Base-by-base conservation (phyloP, 2,113 vertebrate genomes). In the Oxygymnocypris stewartii region DNA sequence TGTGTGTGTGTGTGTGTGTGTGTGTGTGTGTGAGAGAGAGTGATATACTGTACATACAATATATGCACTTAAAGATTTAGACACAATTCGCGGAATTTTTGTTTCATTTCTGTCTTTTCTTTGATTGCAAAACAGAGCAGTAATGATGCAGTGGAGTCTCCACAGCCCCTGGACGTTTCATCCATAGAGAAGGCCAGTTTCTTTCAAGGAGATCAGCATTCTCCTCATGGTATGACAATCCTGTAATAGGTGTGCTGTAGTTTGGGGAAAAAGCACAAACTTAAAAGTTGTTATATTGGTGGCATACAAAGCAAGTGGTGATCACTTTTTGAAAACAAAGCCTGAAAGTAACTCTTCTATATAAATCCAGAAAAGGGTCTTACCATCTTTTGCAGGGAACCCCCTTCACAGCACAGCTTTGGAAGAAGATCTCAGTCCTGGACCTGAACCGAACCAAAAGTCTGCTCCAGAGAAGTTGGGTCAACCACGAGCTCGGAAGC, bases 401-500 rank as follows among this genome's bases (percentile, higher is more conserved):
- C 77, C 89, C 2, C 84, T 91, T 23, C 90, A 91, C 87, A 91
- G 90, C 71, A 91, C 90, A n/a, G 90, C 90, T 4, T 54, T 91
- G 84, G 90, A 89, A 35, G 90, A 91, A 3, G 89, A 89, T n/a
- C 37, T 83, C 42, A 88, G 86, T 74, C 75, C 88, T 2, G 51
- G 84, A 47, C 3, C 37, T 6, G 25, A 59, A 40, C 65, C 42
- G 42, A 37, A 10, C 35, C 35, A 23, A 20, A 85, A 42, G 25
- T 18, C 40, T 13, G 76, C 47, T 28, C 63, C 28, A 10, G 35
- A 11, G 57, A 82, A 75, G 57, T 1, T 4, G 5, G 35, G 31
- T 3, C 28, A 20, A 49, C 18, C 28, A 6, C 73, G 37, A 67
- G 20, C n/a, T 74, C 4, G 20, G 28, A 67, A 28, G 14, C 12